A percentile compares a stretch with the other conserved stretches of the same genome.
Conservation (phyloP, 2,797 vertebrate species). For the Alfaro cultratus region DNA sequence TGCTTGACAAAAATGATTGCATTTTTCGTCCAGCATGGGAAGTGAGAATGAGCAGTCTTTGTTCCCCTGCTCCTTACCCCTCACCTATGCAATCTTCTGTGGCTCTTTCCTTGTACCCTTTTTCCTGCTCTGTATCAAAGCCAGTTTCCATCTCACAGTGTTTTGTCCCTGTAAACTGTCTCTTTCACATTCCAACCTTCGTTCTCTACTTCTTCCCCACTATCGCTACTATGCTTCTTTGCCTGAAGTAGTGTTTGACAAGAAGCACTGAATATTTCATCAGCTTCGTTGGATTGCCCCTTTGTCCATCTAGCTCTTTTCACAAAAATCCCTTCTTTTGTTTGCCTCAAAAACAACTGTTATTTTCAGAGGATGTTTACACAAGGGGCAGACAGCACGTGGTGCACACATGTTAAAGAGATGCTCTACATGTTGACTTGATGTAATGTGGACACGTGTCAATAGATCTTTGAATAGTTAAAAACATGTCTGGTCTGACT, state of each 20-base stretch:
- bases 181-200: slow-evolving; percentile 23
- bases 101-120: slow-evolving; percentile 36
- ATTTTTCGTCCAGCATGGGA: slow-evolving; percentile 41
- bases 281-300: slow-evolving; percentile 56
- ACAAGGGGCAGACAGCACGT: slow-evolving; percentile 49
- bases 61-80: slow-evolving; percentile 29
- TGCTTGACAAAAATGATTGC: slow-evolving; percentile 47
- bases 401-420: slow-evolving; percentile 38
- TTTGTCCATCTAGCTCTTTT: slow-evolving; percentile 60
- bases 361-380: slow-evolving; percentile 66
- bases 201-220: slow-evolving; percentile 31
- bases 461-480: slow-evolving; percentile 11
- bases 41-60: slow-evolving; percentile 56
- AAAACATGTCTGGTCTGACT: not conserved
- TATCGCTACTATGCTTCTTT: slow-evolving; percentile 33
- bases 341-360: slow-evolving; percentile 57
- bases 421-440: slow-evolving; percentile 32
- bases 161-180: slow-evolving; percentile 45
- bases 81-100: slow-evolving; percentile 41
- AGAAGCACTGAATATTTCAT: slow-evolving; percentile 78
- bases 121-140: slow-evolving; percentile 43
- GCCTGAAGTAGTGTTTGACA: slow-evolving; percentile 71
- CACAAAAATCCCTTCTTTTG: slow-evolving; percentile 60
- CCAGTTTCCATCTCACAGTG: slow-evolving; percentile 39
- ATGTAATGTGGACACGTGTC: slow-evolving; percentile 38